Percentiles rank a stretch among this genome's conserved stretches.
phyloP scores from a whole-genome alignment of 1,140 invertebrate genomes.

The Leptoteleia sp. region DNA sequence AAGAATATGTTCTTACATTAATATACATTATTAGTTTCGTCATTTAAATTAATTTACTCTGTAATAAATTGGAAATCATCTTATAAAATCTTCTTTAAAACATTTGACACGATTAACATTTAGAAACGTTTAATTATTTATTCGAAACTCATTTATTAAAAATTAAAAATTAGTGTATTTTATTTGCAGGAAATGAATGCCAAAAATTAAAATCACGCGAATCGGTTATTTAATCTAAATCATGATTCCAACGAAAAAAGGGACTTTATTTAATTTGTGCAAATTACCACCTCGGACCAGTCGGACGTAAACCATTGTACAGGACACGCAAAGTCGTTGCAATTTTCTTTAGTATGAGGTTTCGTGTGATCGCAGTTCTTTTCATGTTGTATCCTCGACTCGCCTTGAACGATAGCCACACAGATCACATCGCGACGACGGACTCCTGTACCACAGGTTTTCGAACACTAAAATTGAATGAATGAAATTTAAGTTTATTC shows the following conservation, averaged over 20 bases:
- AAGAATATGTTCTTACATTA: too few species aligned
- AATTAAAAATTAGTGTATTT: too few species aligned
- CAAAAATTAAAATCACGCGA: not conserved
- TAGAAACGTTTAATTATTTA: too few species aligned
- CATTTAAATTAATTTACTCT: too few species aligned
- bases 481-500: not conserved
- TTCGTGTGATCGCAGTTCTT: conserved; percentile 78
- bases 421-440: conserved; percentile 84
- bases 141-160: too few species aligned
- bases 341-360: conserved; percentile 78
- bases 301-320: conserved; percentile 85
- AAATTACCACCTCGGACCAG: conserved; percentile 82
- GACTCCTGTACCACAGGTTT: conserved; percentile 84
- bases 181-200: too few species aligned
- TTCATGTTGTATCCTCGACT: conserved; percentile 75
- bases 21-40: too few species aligned
- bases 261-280: conserved; percentile 45
- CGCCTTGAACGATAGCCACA: conserved; percentile 75
- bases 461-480: conserved; percentile 69
- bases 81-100: too few species aligned
- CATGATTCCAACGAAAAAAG: conserved; percentile 27
- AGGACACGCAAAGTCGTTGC: conserved; percentile 82
- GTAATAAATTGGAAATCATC: too few species aligned
- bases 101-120: too few species aligned
- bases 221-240: conserved; percentile 42